Percentiles rank a stretch among this genome's conserved stretches.
phyloP scores from a whole-genome alignment of 2,888 invertebrate genomes.

The Tridacna crocea region DNA sequence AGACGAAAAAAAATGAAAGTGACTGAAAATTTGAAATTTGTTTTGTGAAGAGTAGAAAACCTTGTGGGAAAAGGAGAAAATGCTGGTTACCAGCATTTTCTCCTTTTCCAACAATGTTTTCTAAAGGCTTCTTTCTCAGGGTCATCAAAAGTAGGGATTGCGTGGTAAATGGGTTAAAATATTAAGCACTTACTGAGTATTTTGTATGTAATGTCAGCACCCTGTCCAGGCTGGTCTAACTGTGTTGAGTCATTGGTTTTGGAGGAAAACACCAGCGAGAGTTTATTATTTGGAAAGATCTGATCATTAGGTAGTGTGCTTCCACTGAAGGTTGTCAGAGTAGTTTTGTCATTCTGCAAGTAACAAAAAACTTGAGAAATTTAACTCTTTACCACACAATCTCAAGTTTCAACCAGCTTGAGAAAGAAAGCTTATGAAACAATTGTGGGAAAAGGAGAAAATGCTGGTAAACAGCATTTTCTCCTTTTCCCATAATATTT shows the following conservation, averaged over 20 bases:
- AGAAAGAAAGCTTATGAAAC: too few relatives aligned
- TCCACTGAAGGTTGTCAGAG: constrained; percentile 23
- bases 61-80: too few relatives aligned
- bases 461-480: too few relatives aligned
- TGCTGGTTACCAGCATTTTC: too few relatives aligned
- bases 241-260: background rate
- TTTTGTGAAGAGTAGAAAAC: too few relatives aligned
- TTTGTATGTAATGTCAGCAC: constrained; percentile 42
- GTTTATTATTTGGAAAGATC: constrained; percentile 34
- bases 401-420: background rate
- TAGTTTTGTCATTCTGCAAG: constrained; percentile 13
- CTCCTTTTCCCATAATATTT: too few relatives aligned
- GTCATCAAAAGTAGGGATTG: too few relatives aligned
- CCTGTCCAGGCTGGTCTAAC: constrained; percentile 32
- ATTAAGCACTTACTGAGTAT: constrained; percentile 40
- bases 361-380: background rate
- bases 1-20: too few relatives aligned
- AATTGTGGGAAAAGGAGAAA: background rate
- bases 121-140: too few relatives aligned
- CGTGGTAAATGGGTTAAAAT: too few relatives aligned
- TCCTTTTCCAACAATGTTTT: too few relatives aligned
- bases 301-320: constrained; percentile 28
- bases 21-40: too few relatives aligned
- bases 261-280: constrained; percentile 33
- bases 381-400: background rate